phyloP scores from a whole-genome alignment of 2,113 vertebrate genomes.

The Echinops telfairi region DNA sequence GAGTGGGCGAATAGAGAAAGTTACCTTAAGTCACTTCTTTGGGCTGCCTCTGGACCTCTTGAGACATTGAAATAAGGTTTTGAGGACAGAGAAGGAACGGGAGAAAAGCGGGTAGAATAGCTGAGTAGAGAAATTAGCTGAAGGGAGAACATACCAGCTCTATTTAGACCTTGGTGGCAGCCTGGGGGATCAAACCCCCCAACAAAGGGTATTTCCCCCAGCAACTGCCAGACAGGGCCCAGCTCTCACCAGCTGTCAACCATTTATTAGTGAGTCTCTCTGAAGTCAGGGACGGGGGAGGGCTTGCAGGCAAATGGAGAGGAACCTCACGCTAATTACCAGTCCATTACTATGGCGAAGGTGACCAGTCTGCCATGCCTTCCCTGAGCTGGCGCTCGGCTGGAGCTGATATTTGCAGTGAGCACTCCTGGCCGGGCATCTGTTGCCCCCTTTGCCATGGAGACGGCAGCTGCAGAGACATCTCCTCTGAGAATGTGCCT shows the following conservation, averaged over 20 bases:
- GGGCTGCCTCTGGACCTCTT: background rate
- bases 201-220: background rate
- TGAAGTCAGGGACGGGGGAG: background rate
- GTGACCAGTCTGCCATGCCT: constrained; percentile 81
- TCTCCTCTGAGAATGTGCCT: constrained; percentile 82
- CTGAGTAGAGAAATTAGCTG: fast-evolving
- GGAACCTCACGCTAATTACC: constrained; percentile 63
- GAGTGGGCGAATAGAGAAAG: background rate
- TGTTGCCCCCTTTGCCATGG: constrained; percentile 75
- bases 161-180: background rate
- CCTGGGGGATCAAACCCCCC: background rate
- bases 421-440: constrained; percentile 38
- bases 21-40: background rate
- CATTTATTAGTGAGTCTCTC: constrained; percentile 76
- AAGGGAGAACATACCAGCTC: fast-evolving
- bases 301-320: constrained; percentile 69
- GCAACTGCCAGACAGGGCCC: constrained; percentile 58
- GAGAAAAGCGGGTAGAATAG: background rate
- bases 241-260: constrained; percentile 82
- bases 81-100: background rate
- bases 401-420: constrained; percentile 73
- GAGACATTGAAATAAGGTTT: background rate
- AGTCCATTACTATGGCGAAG: constrained; percentile 74
- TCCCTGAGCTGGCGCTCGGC: background rate
- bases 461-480: constrained; percentile 86